Conservation (phyloP, 2,888 invertebrate genomes). For the Meliscaeva auricollis region DNA sequence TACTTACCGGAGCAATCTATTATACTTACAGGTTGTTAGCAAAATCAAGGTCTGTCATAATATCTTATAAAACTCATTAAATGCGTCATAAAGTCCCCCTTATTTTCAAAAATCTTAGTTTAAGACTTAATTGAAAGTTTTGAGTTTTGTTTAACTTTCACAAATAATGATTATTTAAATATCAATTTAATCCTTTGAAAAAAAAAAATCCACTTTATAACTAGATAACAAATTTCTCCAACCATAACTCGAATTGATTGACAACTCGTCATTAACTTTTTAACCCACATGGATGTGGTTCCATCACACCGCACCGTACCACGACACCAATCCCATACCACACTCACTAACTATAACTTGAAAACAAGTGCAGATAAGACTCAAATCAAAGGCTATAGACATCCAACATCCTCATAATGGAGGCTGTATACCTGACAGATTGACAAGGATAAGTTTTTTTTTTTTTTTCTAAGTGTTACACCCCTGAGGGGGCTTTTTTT, state of each 20-base stretch:
- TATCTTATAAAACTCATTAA: no score
- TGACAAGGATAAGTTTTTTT: conserved; percentile 50
- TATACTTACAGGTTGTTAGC: no score
- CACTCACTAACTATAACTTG: not conserved
- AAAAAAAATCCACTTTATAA: not conserved
- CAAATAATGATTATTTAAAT: not conserved
- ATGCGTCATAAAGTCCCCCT: no score
- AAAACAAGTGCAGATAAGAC: conserved; percentile 25
- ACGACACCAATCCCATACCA: conserved; percentile 4
- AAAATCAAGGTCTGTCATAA: no score
- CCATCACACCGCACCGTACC: not conserved
- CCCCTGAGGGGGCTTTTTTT: conserved; percentile 36
- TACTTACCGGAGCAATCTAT: no score
- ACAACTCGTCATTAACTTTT: conserved; percentile 53
- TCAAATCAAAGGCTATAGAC: conserved; percentile 39
- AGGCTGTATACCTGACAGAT: conserved; percentile 43
- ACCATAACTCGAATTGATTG: conserved; percentile 43
- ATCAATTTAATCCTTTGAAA: conserved; percentile 9
- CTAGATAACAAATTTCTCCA: conserved; percentile 16
- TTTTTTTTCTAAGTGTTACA: no score
- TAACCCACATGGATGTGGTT: conserved; percentile 52
- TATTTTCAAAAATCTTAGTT: no score
- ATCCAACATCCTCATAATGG: conserved; percentile 15
- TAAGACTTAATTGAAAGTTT: no score
- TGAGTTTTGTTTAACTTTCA: no score